Conservation (phyloP, 2,888 invertebrate species). For the Drosophila borealis region DNA sequence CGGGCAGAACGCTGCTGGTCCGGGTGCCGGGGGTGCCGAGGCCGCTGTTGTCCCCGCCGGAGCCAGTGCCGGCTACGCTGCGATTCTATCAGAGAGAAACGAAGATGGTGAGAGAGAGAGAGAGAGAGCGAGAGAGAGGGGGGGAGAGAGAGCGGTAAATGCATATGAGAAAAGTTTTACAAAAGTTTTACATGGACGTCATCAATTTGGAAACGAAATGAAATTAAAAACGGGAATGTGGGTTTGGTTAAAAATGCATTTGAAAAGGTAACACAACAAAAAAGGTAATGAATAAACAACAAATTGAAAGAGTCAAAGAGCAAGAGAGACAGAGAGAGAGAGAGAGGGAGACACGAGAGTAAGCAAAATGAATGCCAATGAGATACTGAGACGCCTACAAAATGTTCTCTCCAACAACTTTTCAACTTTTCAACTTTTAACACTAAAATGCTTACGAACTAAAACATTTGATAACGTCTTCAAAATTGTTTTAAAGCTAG, state of each 20-base stretch:
- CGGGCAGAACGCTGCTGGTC: slow-evolving; percentile 97
- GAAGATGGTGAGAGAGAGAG: not conserved
- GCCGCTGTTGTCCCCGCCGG: slow-evolving; percentile 83
- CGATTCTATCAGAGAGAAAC: slow-evolving; percentile 49
- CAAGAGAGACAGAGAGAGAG: slow-evolving; percentile 9
- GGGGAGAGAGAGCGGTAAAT: slow-evolving; percentile 2
- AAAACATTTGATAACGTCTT: slow-evolving; percentile 46
- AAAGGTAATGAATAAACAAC: slow-evolving; percentile 53
- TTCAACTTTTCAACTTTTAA: slow-evolving; percentile 22
- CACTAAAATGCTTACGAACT: slow-evolving; percentile 46
- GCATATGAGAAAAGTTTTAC: slow-evolving; percentile 30
- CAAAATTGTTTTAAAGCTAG: slow-evolving; percentile 76
- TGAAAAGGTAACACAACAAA: slow-evolving; percentile 50
- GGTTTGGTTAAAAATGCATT: slow-evolving; percentile 65
- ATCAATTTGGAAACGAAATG: slow-evolving; percentile 50
- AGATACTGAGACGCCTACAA: slow-evolving; percentile 62
- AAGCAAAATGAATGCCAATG: slow-evolving; percentile 78
- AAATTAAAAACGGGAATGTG: slow-evolving; percentile 45
- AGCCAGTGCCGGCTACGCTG: slow-evolving; percentile 47
- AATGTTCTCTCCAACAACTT: slow-evolving; percentile 7
- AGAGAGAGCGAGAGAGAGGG: slow-evolving; percentile 17
- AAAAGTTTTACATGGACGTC: slow-evolving; percentile 37
- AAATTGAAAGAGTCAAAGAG: slow-evolving; percentile 40
- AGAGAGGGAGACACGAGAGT: slow-evolving; percentile 16
- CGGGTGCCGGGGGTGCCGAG: slow-evolving; percentile 89